Base-by-base conservation (phyloP, 2,797 vertebrate genomes). In the Mormyrops attenuatus region DNA sequence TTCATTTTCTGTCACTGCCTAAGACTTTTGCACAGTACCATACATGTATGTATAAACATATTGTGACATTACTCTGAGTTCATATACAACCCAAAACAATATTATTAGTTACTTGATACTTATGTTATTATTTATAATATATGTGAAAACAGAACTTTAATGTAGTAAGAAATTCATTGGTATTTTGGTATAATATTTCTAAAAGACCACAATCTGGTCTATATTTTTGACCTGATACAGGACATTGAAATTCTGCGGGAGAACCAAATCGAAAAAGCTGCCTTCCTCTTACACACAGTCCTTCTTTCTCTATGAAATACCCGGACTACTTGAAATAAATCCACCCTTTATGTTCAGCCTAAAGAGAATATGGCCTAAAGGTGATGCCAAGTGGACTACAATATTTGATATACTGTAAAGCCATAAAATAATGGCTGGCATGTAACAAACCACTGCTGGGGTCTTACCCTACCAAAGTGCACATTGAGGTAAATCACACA, bases 271-370 rank as follows among this genome's bases (percentile, higher is more conserved):
- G 60, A 63, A 89, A 90, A 86, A 88, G 90, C 73, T 87, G 88
- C 77, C 89, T 92, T 92, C 89, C 87, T 55, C 88, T 85, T 88
- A 92, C 90, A 89, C 89, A 49, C 90, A 73, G 85, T 87, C 85
- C 63, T 77, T 4, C 6, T 73, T 85, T 53, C 47, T 88, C 87
- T 66, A 30, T 88, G 66, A 85, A 88, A 85, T 60, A 44, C 11
- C 47, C 50, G 47, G 52, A 38, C 38, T 38, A 47, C 52, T 13
- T 49, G 53, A 57, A 44, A 55, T 73, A 26, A 77, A 73, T 53
- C 5, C 1, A 34, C n/a, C 49, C 22, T 88, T 63, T 13, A 11
- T 47, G 3, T 26, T 63, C 38, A 66, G n/a, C 44, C n/a, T 69
- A 30, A 88, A 47, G n/a, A 44, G 20, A 20, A 15, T 3, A 55